Conservation (phyloP, 2,888 invertebrate genomes). For the Cepaea hortensis region DNA sequence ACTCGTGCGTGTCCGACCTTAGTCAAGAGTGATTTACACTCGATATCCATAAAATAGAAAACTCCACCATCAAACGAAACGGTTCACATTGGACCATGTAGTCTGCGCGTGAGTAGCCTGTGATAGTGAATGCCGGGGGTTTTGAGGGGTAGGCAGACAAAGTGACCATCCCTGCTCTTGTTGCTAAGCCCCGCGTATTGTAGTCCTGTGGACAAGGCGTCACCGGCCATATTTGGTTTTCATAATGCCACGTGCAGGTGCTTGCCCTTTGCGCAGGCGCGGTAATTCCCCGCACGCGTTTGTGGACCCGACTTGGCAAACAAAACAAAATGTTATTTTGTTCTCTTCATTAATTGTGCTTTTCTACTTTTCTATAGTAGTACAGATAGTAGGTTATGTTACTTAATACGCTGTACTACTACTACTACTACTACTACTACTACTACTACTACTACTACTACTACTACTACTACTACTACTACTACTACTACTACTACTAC, state of each 20-base stretch:
- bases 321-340: not conserved
- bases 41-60: not conserved
- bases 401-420: not conserved
- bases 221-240: slow-evolving; percentile 29
- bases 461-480: slow-evolving; percentile 21
- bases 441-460: slow-evolving; percentile 23
- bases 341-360: not conserved
- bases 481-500: slow-evolving; percentile 3
- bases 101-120: slow-evolving; percentile 2
- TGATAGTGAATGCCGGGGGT: not conserved
- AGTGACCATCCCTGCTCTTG: slow-evolving; percentile 27
- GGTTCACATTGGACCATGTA: not conserved
- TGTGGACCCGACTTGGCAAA: not conserved
- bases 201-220: slow-evolving; percentile 19
- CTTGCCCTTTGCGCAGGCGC: slow-evolving; percentile 34
- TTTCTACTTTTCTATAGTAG: not conserved
- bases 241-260: slow-evolving; percentile 39
- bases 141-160: slow-evolving; percentile 8
- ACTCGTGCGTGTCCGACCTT: slow-evolving; percentile 15
- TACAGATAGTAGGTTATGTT: too few species aligned
- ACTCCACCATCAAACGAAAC: slow-evolving; percentile 24
- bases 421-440: slow-evolving; percentile 23
- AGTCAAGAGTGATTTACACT: slow-evolving; percentile 33
- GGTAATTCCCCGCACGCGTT: slow-evolving; percentile 21
- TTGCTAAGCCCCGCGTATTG: not conserved